These are phyloP conservation scores for Saiga tatarica DNA, from an alignment of 2,113 vertebrate species.

Conservation along the genomic window DNA sequence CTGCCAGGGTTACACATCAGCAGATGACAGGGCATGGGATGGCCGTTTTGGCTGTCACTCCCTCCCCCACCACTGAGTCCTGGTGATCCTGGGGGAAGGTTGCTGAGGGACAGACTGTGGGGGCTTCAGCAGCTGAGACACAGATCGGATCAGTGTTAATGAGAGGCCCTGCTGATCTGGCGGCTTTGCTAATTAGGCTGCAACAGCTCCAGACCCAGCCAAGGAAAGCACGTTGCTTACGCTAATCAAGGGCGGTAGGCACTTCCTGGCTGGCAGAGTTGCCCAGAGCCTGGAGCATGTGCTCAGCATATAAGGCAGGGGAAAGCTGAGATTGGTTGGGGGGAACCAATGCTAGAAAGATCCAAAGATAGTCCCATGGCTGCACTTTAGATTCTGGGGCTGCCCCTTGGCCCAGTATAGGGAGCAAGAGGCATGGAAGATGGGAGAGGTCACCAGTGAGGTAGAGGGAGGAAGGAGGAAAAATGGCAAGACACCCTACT, in stretches of 20 bases:
- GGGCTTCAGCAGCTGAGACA: not conserved
- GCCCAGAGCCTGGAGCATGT: not conserved
- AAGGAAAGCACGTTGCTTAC: constrained; percentile 38
- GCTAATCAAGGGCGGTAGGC: constrained; percentile 12
- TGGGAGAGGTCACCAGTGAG: not conserved
- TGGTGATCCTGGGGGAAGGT: not conserved
- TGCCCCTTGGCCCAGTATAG: fast-evolving
- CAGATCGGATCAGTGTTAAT: not conserved
- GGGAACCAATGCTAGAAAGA: not conserved
- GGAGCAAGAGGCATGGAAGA: not conserved
- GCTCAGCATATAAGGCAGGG: not conserved
- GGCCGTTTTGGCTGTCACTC: not conserved
- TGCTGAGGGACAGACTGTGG: not conserved
- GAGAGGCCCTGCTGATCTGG: constrained; percentile 56
- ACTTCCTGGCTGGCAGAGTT: constrained; percentile 29
- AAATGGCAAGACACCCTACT: not conserved
- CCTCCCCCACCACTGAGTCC: not conserved
- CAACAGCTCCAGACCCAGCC: constrained; percentile 35
- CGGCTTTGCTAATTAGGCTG: constrained; percentile 62
- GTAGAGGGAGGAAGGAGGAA: not conserved
- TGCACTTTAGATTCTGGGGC: not conserved
- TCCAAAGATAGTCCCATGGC: not conserved
- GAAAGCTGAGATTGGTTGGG: not conserved
- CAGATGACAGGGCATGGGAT: not conserved
- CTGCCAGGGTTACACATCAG: not conserved